Evolutionary conservation across 2,113 vertebrate species (phyloP), one percentile per base, ranked within the genome.

Genomic region (Pseudopipra pipra): DNA sequence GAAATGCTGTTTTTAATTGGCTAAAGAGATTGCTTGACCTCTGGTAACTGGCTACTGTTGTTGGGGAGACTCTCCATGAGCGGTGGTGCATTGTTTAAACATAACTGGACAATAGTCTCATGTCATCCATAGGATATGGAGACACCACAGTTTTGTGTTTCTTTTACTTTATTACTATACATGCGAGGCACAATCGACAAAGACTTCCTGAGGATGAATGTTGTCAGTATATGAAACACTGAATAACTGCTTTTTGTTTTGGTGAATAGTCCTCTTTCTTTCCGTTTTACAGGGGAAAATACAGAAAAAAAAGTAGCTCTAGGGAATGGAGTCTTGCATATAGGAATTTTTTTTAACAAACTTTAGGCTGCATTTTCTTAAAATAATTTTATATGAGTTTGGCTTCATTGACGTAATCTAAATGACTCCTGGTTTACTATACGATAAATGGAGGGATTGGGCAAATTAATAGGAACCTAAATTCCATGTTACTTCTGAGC

Each of bases 121-220:
- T 92, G 96, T 95, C 96, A 93, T 98, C 96, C 96, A 90, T 96
- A 92, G 90, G 82, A 93, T 94, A 89, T 90, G 82, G 87, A 86
- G 85, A 93, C 93, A 96, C 84, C 67, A 78, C 76, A 75, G 91
- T 95, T 97, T 87, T 96, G n/a, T 92, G 87, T 93, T 96, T 91
- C 94, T 97, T 98, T 97, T 98, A 96, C 96, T 98, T 96, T 98
- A 96, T 98, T 97, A 89, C 96, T 97, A 96, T 97, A 98, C 97
- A 97, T 97, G 85, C 4, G 9, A 95, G 79, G 65, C 82, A 98
- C 98, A 98, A 98, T 97, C 87, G 2, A 98, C 97, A 98, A 98
- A 98, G 98, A 92, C 97, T 97, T 97, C 93, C 95, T 96, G 93
- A 95, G 95, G 81, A 97, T 97, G 97, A 96, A 96, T 97, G 96